Evolutionary conservation across 2,888 invertebrate species (phyloP).

Genomic region (Platycheirus rosarum): DNA sequence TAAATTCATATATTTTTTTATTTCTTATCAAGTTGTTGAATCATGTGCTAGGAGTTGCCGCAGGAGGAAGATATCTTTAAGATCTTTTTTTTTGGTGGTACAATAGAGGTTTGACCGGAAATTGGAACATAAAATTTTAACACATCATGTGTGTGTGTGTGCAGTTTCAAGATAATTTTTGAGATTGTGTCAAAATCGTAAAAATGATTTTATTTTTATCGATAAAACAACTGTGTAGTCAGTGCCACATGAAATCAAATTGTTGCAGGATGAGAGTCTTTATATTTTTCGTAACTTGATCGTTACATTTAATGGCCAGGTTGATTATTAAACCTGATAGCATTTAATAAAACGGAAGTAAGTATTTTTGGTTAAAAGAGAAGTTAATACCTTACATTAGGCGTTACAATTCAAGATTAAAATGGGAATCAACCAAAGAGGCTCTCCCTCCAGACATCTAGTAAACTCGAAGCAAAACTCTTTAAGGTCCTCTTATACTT

Average conservation of each 20-base stretch:
- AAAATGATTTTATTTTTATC: constrained; percentile 43
- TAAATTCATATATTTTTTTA: constrained; percentile 12
- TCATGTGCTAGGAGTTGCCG: no score
- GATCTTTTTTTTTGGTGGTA: neutral
- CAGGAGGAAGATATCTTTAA: neutral
- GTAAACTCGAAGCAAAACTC: no score
- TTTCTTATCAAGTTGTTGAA: constrained; percentile 27
- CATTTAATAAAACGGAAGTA: neutral
- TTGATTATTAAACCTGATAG: neutral
- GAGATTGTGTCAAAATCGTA: constrained; percentile 32
- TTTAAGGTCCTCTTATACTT: no score
- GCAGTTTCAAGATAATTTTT: constrained; percentile 23
- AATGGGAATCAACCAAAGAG: no score
- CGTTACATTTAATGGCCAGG: neutral
- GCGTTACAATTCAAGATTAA: no score
- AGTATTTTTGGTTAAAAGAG: no score
- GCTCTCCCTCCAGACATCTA: no score
- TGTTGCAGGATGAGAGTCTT: neutral
- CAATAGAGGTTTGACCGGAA: constrained; percentile 46
- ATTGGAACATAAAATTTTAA: constrained; percentile 73
- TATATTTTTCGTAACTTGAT: neutral
- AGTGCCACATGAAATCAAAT: constrained; percentile 16
- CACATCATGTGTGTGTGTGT: constrained; percentile 20
- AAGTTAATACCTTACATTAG: no score
- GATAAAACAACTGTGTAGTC: constrained; percentile 41